Evolutionary conservation across 2,113 vertebrate genomes (phyloP).

Genomic region (Bujurquina vittata): DNA sequence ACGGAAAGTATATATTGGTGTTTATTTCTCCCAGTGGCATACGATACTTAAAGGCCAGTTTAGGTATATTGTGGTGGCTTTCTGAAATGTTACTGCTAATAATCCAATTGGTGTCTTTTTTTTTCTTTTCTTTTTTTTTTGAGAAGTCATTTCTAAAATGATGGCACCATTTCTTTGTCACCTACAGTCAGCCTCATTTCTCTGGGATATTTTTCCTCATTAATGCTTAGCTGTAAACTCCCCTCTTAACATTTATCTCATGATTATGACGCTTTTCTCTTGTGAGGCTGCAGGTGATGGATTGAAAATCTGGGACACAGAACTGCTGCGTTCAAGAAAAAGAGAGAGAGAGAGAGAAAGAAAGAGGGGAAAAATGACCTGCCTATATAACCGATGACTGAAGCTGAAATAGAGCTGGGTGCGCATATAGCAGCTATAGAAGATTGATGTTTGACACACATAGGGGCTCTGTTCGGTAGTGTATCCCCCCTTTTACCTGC

Average conservation of each 20-base stretch:
- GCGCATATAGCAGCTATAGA: conserved; percentile 59
- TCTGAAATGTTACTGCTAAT: not conserved
- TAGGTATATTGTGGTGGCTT: not conserved
- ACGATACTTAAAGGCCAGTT: not conserved
- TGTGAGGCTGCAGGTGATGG: conserved; percentile 58
- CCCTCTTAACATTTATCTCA: conserved; percentile 26
- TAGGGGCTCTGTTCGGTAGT: conserved; percentile 37
- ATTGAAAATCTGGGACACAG: conserved; percentile 60
- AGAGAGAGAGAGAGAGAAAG: not conserved
- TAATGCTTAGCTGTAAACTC: conserved; percentile 36
- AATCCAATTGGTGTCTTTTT: not conserved
- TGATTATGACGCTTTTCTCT: conserved; percentile 51
- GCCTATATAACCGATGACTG: conserved; percentile 71
- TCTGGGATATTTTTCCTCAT: conserved; percentile 1
- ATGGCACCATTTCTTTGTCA: conserved; percentile 6
- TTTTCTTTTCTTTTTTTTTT: not conserved
- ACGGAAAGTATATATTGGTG: conserved; percentile 18
- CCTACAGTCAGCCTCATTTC: conserved; percentile 32
- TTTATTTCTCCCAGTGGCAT: conserved; percentile 6
- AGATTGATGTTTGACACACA: conserved; percentile 75
- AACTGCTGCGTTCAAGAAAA: conserved; percentile 66
- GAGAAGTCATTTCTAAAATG: not conserved
- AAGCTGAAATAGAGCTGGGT: conserved; percentile 69
- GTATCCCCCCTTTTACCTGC: conserved; percentile 92
- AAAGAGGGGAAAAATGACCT: conserved; percentile 49